These are phyloP conservation scores for Pseudochirops corinnae DNA, from an alignment of 2,797 vertebrate species.

Conservation along the genomic window DNA sequence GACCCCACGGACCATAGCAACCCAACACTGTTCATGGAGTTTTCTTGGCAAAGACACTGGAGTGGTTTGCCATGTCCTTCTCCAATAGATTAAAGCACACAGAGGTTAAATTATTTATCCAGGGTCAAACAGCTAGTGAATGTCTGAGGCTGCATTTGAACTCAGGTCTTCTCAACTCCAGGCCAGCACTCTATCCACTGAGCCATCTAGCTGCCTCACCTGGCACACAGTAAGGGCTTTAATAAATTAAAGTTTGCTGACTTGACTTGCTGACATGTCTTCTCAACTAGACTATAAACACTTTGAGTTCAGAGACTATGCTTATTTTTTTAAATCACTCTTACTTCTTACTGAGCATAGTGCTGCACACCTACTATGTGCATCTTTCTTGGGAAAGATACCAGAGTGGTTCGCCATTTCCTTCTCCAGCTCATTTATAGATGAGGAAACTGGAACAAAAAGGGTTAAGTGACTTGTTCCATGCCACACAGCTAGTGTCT, in stretches of 20 bases:
- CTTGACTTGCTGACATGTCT: too few species aligned
- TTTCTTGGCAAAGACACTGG: not conserved
- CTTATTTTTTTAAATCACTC: not conserved
- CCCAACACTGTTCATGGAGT: not conserved
- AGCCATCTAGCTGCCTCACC: not conserved
- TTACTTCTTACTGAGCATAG: not conserved
- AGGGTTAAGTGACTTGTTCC: not conserved
- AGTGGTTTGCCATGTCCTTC: too few species aligned
- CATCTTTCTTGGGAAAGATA: not conserved
- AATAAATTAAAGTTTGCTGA: too few species aligned
- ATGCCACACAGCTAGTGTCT: not conserved
- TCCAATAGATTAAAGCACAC: not conserved
- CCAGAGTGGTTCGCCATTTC: not conserved
- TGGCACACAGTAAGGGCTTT: too few species aligned
- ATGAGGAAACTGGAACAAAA: not conserved
- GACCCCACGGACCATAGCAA: not conserved
- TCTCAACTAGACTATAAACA: too few species aligned
- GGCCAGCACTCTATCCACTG: not conserved
- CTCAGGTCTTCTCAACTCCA: not conserved
- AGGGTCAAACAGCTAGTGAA: not conserved
- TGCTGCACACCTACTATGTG: not conserved
- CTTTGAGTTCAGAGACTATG: too few species aligned
- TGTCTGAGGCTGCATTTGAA: too few species aligned
- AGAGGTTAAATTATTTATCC: not conserved
- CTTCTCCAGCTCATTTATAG: not conserved